Evolutionary conservation across 2,888 invertebrate genomes (phyloP), one percentile per base, ranked within the genome.

Genomic region (Trileptium ribeirensis): DNA sequence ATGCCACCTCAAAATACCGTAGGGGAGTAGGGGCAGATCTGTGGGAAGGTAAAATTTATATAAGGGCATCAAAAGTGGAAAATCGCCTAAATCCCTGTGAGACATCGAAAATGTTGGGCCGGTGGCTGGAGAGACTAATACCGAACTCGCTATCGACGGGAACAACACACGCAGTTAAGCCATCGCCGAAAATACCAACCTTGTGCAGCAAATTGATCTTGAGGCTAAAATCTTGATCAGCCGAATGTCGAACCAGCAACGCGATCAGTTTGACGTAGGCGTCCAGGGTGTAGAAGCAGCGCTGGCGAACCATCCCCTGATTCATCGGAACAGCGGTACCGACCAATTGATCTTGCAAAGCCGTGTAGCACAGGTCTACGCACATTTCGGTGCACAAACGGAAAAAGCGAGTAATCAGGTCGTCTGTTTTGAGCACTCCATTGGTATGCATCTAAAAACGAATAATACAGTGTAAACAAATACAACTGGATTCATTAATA

Each of bases 151-250:
- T n/a, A n/a, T n/a, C n/a, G n/a, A n/a, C n/a, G n/a, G n/a, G n/a
- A n/a, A n/a, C n/a, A n/a, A n/a, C n/a, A n/a, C n/a, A n/a, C n/a
- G n/a, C n/a, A n/a, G n/a, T n/a, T n/a, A n/a, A n/a, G n/a, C n/a
- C n/a, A n/a, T n/a, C n/a, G n/a, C n/a, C n/a, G n/a, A n/a, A n/a
- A 3, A 3, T 33, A 67, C 85, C 82, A 89, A 93, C 94, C 92
- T 99, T 99, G 89, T 97, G 98, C 80, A 99, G 90, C 67, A 99
- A 91, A 90, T 97, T 98, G 79, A 99, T 93, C 90, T 99, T 99
- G 0, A 97, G 96, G n/a, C 93, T 93, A 0, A 95, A 94, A 88
- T 97, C 96, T 81, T 92, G 93, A 0, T 93, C 92, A 86, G 96
- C 96, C 31, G 96, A 95, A 0, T 95, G 94, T 67, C 86, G 84